Evolutionary conservation across 2,888 invertebrate genomes (phyloP).

Genomic region (Coleophora flavipennella): DNA sequence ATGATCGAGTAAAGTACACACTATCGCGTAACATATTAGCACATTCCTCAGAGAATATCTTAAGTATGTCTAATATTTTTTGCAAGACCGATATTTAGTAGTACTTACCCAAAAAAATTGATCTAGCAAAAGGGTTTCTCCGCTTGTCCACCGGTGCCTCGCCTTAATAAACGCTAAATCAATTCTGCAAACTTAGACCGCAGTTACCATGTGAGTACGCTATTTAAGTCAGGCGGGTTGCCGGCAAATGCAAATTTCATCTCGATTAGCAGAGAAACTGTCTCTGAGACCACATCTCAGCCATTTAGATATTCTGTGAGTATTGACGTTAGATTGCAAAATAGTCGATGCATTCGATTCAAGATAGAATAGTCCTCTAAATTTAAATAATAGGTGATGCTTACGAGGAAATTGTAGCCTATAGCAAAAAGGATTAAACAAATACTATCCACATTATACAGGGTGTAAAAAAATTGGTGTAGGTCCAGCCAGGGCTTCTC

Average conservation of each 20-base stretch:
- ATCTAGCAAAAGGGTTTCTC: too few relatives aligned
- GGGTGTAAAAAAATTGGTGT: too few relatives aligned
- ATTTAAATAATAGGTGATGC: not conserved
- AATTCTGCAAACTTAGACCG: conserved; percentile 16
- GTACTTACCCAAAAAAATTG: too few relatives aligned
- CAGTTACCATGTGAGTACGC: conserved; percentile 20
- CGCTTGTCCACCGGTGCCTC: too few relatives aligned
- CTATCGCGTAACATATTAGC: too few relatives aligned
- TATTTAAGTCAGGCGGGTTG: conserved; percentile 42
- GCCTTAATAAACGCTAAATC: conserved; percentile 3
- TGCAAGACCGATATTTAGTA: too few relatives aligned
- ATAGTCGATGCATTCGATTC: not conserved
- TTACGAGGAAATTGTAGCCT: not conserved
- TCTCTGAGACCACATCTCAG: conserved; percentile 12
- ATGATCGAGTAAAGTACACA: too few relatives aligned
- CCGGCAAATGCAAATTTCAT: conserved; percentile 55
- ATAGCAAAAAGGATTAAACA: too few relatives aligned
- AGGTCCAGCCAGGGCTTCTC: too few relatives aligned
- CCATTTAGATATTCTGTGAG: not conserved
- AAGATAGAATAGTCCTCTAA: not conserved
- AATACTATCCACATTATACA: too few relatives aligned
- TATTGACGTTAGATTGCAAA: not conserved
- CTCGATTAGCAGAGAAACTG: conserved; percentile 45
- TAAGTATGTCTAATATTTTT: too few relatives aligned
- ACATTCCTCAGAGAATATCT: too few relatives aligned